These are phyloP conservation scores for Vombatus ursinus DNA, from an alignment of 2,113 vertebrate genomes.

Conservation along the genomic window DNA sequence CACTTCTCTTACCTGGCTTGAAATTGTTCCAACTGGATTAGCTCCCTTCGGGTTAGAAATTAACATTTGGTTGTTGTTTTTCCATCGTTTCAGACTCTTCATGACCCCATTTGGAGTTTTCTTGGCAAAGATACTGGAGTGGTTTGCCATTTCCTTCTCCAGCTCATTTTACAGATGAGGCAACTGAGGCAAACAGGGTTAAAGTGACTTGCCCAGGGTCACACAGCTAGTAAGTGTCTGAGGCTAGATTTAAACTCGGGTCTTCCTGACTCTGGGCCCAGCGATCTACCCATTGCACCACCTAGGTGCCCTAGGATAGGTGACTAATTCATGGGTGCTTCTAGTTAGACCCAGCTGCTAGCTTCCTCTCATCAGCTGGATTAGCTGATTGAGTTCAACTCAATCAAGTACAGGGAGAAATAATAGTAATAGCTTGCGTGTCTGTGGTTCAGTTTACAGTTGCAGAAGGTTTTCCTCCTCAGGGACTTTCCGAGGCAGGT, in stretches of 20 bases:
- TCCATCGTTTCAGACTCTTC: no score
- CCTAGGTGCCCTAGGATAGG: neutral
- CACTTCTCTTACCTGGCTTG: neutral
- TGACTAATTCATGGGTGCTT: neutral
- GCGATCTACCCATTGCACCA: neutral
- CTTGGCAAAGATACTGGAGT: no score
- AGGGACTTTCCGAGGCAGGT: neutral
- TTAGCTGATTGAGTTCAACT: neutral
- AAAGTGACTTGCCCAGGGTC: neutral
- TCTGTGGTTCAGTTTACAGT: neutral
- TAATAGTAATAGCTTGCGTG: neutral
- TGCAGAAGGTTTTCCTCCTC: neutral
- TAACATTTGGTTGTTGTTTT: neutral
- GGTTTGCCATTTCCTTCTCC: neutral
- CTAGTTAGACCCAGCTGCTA: neutral
- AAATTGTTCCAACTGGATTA: neutral
- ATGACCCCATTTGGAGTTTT: no score
- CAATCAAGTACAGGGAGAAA: neutral
- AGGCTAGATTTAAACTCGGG: neutral
- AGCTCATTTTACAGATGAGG: neutral
- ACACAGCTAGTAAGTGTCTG: neutral
- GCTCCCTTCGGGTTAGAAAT: neutral
- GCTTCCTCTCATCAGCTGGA: neutral
- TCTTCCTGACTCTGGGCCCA: neutral
- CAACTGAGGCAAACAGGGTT: neutral